Evolutionary conservation across 2,888 invertebrate genomes (phyloP).

Genomic region (Clistopyga incitator): DNA sequence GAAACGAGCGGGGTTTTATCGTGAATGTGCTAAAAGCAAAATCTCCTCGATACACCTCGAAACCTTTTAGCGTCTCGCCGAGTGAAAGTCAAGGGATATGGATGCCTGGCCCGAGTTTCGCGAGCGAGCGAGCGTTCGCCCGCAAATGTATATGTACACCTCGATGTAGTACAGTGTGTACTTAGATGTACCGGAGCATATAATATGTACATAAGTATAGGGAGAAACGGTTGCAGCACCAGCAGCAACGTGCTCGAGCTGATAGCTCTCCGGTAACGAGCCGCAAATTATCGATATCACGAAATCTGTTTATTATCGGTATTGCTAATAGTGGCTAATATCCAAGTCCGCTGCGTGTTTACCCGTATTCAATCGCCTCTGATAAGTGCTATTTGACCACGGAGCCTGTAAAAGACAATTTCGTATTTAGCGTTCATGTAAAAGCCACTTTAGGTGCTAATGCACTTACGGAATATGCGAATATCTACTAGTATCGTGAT

Average conservation of each 20-base stretch:
- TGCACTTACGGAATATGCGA: neutral
- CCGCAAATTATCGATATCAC: conserved; percentile 57
- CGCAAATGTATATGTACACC: conserved; percentile 27
- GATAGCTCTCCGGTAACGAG: conserved; percentile 36
- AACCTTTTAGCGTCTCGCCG: conserved; percentile 82
- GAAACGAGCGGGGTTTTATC: conserved; percentile 78
- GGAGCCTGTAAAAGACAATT: neutral
- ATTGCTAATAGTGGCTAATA: conserved; percentile 33
- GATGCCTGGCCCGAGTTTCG: conserved; percentile 52
- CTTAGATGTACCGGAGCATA: conserved; percentile 22
- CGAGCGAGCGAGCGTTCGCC: conserved; percentile 51
- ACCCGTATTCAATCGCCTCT: neutral
- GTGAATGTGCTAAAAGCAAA: conserved; percentile 84
- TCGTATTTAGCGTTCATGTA: neutral
- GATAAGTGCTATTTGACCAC: neutral
- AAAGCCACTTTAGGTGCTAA: neutral
- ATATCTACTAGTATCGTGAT: neutral
- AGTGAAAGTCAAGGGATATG: conserved; percentile 66
- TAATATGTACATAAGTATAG: conserved; percentile 7
- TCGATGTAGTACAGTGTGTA: conserved; percentile 12
- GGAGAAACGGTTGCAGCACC: conserved; percentile 25
- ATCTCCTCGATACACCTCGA: conserved; percentile 82
- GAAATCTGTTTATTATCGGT: conserved; percentile 51
- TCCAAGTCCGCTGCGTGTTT: neutral
- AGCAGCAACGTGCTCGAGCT: conserved; percentile 5